Evolutionary conservation across 37 sponge, comb jelly and placozoan species (phyloP), one percentile per base, ranked within the genome.

Genomic region (Halichondria panicea): DNA sequence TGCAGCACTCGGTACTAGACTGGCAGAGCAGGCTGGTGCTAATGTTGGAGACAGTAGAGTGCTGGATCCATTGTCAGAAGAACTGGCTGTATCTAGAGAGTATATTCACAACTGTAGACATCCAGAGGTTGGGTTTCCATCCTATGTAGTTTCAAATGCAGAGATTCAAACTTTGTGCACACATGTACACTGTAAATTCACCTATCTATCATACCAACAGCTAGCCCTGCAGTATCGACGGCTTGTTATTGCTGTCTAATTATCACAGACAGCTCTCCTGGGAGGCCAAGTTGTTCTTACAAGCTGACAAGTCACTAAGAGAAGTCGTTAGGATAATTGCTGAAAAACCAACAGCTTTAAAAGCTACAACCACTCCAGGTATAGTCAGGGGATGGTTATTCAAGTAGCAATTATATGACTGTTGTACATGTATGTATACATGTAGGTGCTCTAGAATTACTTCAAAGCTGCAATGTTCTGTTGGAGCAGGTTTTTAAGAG

Each of bases 21-120:
- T 92, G 93, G 93, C 79, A 87, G 70, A 35, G 69, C 42, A 70
- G 83, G n/a, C 68, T 92, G 42, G 55, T 55, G 42, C 73, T 88
- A 63, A 67, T 87, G 46, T 40, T 78, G 28, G 87, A 82, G 18
- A 72, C 81, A 18, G 75, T 87, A 18, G 88, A 88, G 19, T 57
- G 79, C 39, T 92, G 93, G 93, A 61, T 84, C 21, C 69, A 66
- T 18, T 92, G 88, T 56, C 93, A 92, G 77, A 88, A 78, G 68
- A 88, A 83, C 63, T 92, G 93, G 93, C 65, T 82, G 50, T 88
- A 88, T 55, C 52, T 92, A 30, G 93, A 92, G 63, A 79, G 68
- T 38, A 92, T 92, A 9, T 88, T 92, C 56, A 46, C 88, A 52
- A 70, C 84, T 57, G 44, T 77, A 31, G 93, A 92, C 27, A 83